Conservation (phyloP, 2,888 invertebrate genomes). For the Amiota minor region DNA sequence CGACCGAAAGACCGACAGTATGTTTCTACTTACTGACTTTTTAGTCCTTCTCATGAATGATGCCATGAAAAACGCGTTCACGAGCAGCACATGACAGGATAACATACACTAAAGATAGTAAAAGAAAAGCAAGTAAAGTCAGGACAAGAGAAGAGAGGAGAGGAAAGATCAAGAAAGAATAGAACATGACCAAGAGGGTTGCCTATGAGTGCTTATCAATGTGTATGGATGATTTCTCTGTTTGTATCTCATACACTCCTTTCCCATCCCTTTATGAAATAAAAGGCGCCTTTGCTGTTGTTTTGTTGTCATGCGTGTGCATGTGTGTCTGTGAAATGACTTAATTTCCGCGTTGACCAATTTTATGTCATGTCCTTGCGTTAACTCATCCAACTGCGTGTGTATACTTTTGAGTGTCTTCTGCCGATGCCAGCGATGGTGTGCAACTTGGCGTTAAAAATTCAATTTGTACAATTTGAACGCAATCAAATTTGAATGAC, state of each 20-base stretch:
- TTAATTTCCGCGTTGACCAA: constrained; percentile 48
- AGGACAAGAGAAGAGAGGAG: too few species aligned
- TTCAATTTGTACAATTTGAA: constrained; percentile 61
- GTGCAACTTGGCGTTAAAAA: constrained; percentile 53
- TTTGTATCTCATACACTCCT: constrained; percentile 6
- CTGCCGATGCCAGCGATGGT: neutral
- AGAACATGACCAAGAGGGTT: neutral
- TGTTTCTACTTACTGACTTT: constrained; percentile 11
- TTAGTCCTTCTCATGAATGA: constrained; percentile 8
- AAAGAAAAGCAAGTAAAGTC: constrained; percentile 34
- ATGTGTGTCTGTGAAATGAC: constrained; percentile 54
- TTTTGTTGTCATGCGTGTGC: constrained; percentile 24
- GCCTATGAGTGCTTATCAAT: constrained; percentile 10
- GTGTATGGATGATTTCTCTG: constrained; percentile 6
- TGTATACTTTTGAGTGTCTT: neutral
- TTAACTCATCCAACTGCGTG: neutral
- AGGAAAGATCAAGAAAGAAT: too few species aligned
- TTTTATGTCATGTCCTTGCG: constrained; percentile 39
- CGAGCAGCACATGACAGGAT: constrained; percentile 41
- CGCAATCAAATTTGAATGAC: constrained; percentile 54
- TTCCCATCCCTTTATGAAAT: neutral
- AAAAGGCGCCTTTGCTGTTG: too few species aligned
- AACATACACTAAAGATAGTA: constrained; percentile 49
- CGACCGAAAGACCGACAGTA: too few species aligned
- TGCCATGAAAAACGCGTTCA: constrained; percentile 28